Base-by-base conservation (phyloP, 1,140 invertebrate genomes). In the Goniozus legneri region DNA sequence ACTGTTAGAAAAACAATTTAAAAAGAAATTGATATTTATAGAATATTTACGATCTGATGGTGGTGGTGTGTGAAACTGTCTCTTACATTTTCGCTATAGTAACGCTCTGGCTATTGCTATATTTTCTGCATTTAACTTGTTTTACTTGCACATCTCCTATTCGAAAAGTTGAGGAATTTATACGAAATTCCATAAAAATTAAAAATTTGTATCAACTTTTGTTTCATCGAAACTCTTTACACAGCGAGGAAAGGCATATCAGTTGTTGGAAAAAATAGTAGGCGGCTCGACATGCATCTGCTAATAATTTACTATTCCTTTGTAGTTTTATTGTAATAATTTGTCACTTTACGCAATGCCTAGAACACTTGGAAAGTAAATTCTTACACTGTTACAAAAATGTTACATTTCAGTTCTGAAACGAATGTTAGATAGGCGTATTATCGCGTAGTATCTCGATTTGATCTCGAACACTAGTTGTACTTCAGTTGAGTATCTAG, bases 1-100 rank as follows among this genome's bases (percentile, higher is more conserved):
- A 62, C 65, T 72, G 72, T 75, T 75, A 75, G 72, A 75, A 75
- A 75, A 75, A 75, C 72, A 75, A 75, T 75, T 75, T 72, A 71
- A 54, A 56, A 50, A 48, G 51, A 44, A 21, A 41, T 36, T 46
- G 19, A 50, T 47, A 37, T 53, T 51, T 47, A 31, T 41, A 47
- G 40, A 51, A 54, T 38, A 44, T 54, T 58, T 37, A 46, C 57
- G 37, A 50, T 40, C 47, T 43, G 34, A 54, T 65, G 67, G 60
- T 64, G 58, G 54, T 64, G 67, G 67, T 66, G 52, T 46, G 56
- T 58, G 58, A 58, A 20, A 38, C 47, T 46, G 12, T 19, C 15
- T 50, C 19, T 24, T 36, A 20, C 18, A 19, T 16, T 34, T 50
- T 45, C 52, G 59, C 48, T 44, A 49, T 47, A 40, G 47, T 56